Evolutionary conservation across 2,888 invertebrate species (phyloP), one percentile per base, ranked within the genome.

Genomic region (Lasioglossum leucozonium): DNA sequence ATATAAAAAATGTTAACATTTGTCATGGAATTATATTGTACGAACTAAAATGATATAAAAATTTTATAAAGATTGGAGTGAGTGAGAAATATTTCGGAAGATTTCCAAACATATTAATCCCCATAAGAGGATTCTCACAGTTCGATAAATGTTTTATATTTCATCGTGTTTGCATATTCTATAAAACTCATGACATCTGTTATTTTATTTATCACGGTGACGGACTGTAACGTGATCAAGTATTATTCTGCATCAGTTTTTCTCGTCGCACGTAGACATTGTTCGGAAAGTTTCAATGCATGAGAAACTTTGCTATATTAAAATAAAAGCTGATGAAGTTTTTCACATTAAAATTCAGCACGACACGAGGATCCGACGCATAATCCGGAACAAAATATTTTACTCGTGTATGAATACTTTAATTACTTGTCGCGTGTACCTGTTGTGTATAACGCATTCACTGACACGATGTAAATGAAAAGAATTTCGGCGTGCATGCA

Each of bases 251-350:
- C 37, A 11, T 37, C 67, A 34, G 22, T 34, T 67, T 67, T 62
- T 62, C 30, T 62, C 30, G 18, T 22, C 37, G 22, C 18, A 18
- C 37, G 37, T 8, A 62, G 30, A 62, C 67, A 37, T 67, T 67
- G 22, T 67, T 67, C 10, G 67, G 67, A 22, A 67, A 37, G 67
- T 67, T 37, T 37, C 22, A 37, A 67, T 67, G 67, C 67, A 37
- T 67, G 67, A 18, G 22, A 34, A 67, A 76, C 26, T 47, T 65
- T 44, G 67, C 22, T 37, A 34, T 67, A 67, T 67, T 67, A 67
- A 67, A 67, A 67, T 67, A 67, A 67, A 67, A 67, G 37, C 67
- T 67, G 67, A 67, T 67, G 67, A 67, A 67, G 67, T 67, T 67
- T 67, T 67, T 37, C 67, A 37, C 67, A 67, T 67, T 67, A 67